These are phyloP conservation scores for Scaptodrosophila latifasciaeformis DNA, from an alignment of 2,888 invertebrate genomes.

Conservation along the genomic window DNA sequence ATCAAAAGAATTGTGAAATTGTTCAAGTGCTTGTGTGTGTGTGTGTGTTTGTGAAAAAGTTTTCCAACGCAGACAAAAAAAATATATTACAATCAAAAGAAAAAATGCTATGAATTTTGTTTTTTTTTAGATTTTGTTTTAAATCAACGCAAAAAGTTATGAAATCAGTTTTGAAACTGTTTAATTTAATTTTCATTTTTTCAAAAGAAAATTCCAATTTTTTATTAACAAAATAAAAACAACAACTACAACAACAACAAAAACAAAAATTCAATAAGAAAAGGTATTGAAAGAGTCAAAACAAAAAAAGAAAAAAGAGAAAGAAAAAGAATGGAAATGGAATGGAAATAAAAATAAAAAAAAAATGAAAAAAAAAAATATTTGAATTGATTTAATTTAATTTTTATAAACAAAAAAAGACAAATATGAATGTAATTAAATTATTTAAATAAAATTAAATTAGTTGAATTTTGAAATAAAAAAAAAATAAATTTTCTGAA, in stretches of 20 bases:
- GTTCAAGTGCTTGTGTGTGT: not conserved
- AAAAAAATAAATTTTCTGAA: not conserved
- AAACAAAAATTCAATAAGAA: conserved; percentile 43
- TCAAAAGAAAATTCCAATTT: conserved; percentile 2
- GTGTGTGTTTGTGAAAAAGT: conserved; percentile 8
- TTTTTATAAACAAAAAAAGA: not conserved
- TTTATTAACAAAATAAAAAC: not conserved
- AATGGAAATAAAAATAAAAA: conserved; percentile 4
- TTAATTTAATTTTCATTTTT: conserved; percentile 23
- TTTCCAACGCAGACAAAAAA: not conserved
- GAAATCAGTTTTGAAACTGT: conserved; percentile 46
- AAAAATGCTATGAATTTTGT: not conserved
- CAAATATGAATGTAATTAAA: not conserved
- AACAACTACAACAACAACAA: conserved; percentile 14
- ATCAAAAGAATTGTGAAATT: conserved; percentile 30
- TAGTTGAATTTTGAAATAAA: not conserved
- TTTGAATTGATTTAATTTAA: not conserved
- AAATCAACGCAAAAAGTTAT: conserved; percentile 48
- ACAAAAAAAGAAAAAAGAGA: not conserved
- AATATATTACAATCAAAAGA: not conserved
- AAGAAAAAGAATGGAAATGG: conserved; percentile 1
- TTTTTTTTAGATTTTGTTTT: not conserved
- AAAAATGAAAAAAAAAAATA: not conserved
- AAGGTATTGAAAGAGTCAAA: conserved; percentile 46
- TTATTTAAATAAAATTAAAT: conserved; percentile 2